These are phyloP conservation scores for Diaprepes abbreviatus DNA, from an alignment of 2,888 invertebrate species.

Conservation along the genomic window DNA sequence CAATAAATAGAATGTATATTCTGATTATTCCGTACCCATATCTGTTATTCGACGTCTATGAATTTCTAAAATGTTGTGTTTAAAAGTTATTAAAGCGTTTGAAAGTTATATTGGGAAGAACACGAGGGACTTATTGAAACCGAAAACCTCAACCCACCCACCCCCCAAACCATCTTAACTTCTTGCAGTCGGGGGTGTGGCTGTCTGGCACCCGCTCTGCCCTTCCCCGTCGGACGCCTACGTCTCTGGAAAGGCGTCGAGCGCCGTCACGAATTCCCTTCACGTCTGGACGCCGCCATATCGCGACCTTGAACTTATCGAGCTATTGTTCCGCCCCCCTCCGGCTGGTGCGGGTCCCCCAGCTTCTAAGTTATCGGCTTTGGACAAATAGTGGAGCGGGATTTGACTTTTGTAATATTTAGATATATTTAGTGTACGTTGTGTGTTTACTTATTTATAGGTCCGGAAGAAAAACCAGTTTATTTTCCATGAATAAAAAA, in stretches of 20 bases:
- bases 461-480: too few species aligned
- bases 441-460: too few species aligned
- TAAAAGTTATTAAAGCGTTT: too few species aligned
- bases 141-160: neutral
- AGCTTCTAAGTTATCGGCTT: neutral
- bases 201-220: constrained; percentile 19
- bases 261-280: constrained; percentile 24
- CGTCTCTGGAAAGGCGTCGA: constrained; percentile 7
- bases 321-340: constrained; percentile 18
- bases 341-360: neutral
- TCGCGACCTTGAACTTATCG: constrained; percentile 38
- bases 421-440: too few species aligned
- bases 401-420: too few species aligned
- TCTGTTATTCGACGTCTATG: too few species aligned
- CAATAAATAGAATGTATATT: too few species aligned
- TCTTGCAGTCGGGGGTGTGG: constrained; percentile 25
- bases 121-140: too few species aligned
- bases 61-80: too few species aligned
- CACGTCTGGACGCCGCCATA: constrained; percentile 35
- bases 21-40: too few species aligned
- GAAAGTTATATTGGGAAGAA: too few species aligned
- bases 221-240: constrained; percentile 1
- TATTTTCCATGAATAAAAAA: too few species aligned
- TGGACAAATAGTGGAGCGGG: neutral
- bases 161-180: constrained; percentile 4